A percentile compares a stretch with the other conserved stretches of the same genome.
phyloP scores from a whole-genome alignment of 2,113 vertebrate species.

The Abramis brama region DNA sequence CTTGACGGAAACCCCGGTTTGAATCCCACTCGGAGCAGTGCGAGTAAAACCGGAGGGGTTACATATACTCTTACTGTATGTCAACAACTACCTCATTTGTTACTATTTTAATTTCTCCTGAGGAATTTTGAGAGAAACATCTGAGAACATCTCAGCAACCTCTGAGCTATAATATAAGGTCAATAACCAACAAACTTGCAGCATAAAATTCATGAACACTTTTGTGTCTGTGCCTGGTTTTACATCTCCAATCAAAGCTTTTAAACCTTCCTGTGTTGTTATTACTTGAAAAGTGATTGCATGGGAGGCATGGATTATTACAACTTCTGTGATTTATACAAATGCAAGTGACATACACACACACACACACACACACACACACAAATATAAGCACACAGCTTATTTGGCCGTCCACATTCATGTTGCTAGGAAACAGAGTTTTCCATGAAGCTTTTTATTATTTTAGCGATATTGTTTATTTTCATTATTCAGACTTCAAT shows the following conservation, averaged over 20 bases:
- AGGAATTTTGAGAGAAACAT: too few relatives aligned
- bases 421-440: slow-evolving; percentile 81
- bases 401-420: slow-evolving; percentile 69
- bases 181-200: not conserved
- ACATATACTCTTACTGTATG: too few relatives aligned
- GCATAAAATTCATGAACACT: not conserved
- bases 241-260: slow-evolving; percentile 31
- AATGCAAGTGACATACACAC: slow-evolving; percentile 23
- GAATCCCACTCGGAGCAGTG: too few relatives aligned
- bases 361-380: slow-evolving; percentile 17
- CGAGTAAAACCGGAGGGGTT: too few relatives aligned
- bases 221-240: not conserved
- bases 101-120: too few relatives aligned
- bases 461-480: slow-evolving; percentile 68
- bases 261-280: slow-evolving; percentile 33
- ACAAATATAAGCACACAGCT: slow-evolving; percentile 45
- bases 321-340: slow-evolving; percentile 31
- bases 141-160: too few relatives aligned
- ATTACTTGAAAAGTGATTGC: slow-evolving; percentile 40
- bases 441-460: slow-evolving; percentile 63
- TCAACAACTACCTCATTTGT: too few relatives aligned
- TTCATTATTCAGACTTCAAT: slow-evolving; percentile 56
- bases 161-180: not conserved
- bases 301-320: slow-evolving; percentile 33
- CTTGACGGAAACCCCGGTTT: too few relatives aligned